phyloP scores from a whole-genome alignment of 2,113 vertebrate species.

The Forbesichthys papilliferus region DNA sequence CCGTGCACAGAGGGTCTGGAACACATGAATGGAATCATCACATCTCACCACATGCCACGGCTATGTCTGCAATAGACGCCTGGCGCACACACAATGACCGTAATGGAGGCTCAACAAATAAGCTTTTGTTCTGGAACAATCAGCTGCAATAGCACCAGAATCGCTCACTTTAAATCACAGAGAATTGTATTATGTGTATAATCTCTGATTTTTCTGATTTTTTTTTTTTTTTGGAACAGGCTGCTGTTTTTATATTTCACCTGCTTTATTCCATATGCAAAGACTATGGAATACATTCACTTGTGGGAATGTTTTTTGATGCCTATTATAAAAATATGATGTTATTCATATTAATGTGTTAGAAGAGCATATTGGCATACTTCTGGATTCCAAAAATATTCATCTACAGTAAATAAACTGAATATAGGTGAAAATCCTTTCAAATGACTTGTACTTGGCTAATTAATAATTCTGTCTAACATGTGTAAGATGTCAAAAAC shows the following conservation, averaged over 20 bases:
- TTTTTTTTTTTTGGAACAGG: neutral
- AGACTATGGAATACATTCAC: too few relatives aligned
- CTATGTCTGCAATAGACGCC: constrained; percentile 37
- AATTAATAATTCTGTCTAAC: too few relatives aligned
- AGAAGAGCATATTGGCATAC: too few relatives aligned
- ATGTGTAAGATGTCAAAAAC: too few relatives aligned
- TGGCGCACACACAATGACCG: constrained; percentile 22
- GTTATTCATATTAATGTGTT: too few relatives aligned
- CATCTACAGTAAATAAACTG: too few relatives aligned
- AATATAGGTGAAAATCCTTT: too few relatives aligned
- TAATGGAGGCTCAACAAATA: constrained; percentile 41
- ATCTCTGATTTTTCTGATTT: constrained; percentile 30
- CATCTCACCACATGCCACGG: constrained; percentile 48
- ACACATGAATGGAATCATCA: constrained; percentile 44
- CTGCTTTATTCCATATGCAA: neutral
- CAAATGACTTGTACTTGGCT: too few relatives aligned
- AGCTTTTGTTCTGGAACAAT: constrained; percentile 15
- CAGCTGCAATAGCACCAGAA: neutral
- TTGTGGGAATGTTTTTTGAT: too few relatives aligned
- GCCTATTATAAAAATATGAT: too few relatives aligned
- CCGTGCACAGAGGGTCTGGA: constrained; percentile 38
- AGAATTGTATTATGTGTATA: constrained; percentile 24
- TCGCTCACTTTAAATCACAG: constrained; percentile 46
- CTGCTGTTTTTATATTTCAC: neutral
- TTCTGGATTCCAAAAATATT: too few relatives aligned